Evolutionary conservation across 2,888 invertebrate species (phyloP).

Genomic region (Galeopsomyia nigrocyanea): DNA sequence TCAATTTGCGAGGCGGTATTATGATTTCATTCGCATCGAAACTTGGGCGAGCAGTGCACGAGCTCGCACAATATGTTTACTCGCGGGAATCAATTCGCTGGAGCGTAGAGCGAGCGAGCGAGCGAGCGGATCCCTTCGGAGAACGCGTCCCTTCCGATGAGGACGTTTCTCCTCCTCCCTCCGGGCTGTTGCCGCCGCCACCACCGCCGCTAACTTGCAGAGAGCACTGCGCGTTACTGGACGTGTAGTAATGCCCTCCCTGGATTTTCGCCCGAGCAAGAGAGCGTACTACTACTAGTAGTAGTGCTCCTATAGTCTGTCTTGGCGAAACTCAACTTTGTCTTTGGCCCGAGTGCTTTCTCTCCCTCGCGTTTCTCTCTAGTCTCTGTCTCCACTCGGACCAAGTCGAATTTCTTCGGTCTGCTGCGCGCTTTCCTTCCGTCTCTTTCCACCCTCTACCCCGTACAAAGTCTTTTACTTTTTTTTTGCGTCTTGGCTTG

Average conservation of each 20-base stretch:
- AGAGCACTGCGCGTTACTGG: background rate
- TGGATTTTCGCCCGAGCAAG: constrained; percentile 25
- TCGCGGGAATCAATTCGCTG: constrained; percentile 51
- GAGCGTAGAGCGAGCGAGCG: constrained; percentile 37
- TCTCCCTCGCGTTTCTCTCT: background rate
- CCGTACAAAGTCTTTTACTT: background rate
- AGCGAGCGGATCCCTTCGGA: constrained; percentile 36
- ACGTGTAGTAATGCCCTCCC: constrained; percentile 21
- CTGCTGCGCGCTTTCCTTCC: too few relatives aligned
- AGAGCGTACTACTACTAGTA: too few relatives aligned
- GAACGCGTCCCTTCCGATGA: constrained; percentile 28
- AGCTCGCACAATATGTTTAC: constrained; percentile 51
- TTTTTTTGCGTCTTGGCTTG: background rate
- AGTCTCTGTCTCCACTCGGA: background rate
- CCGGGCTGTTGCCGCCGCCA: constrained; percentile 22
- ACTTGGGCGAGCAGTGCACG: constrained; percentile 38
- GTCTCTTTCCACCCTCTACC: background rate
- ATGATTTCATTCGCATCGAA: constrained; percentile 52
- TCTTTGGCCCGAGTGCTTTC: constrained; percentile 8
- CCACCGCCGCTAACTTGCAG: constrained; percentile 25
- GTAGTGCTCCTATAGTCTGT: background rate
- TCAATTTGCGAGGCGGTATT: constrained; percentile 50
- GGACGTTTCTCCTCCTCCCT: constrained; percentile 25
- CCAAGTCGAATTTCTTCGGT: constrained; percentile 7
- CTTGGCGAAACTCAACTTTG: constrained; percentile 25